Base-by-base conservation (phyloP, 2,113 vertebrate species). In the Alaudala cheleensis region DNA sequence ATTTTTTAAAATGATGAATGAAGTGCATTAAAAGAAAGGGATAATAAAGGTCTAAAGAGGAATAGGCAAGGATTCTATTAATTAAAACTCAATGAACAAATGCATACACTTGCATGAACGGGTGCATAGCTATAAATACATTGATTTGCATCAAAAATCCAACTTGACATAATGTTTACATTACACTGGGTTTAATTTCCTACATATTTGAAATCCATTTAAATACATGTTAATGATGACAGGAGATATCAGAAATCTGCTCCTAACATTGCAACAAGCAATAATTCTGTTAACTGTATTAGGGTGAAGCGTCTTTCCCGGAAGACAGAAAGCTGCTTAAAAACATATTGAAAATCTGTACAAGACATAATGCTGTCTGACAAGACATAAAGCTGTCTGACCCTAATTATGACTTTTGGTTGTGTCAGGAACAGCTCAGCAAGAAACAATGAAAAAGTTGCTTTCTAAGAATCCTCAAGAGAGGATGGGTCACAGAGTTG, bases 1-100 rank as follows among this genome's bases (percentile, higher is more conserved):
- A 97, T 98, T 98, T 97, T 97, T 97, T 96, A 97, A 98, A 97
- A 82, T 97, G 97, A 98, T 97, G 90, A 98, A 98, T 98, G 97
- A 96, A 96, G 74, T 87, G 69, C 92, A 66, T 96, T 89, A 94
- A 77, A 94, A 95, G 65, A 95, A 96, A 92, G 64, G 51, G 74
- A 93, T 93, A 92, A 86, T 94, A 94, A 83, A 88, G 76, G 64
- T 89, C 87, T 91, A 94, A 94, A 26, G 82, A 97, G 92, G 88
- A 90, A 97, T 86, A 74, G 91, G 88, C 66, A 96, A 93, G 81
- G 76, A 94, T 67, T 94, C 57, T 64, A 85, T 92, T 90, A 79
- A 96, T 96, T 96, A 96, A 96, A 86, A 80, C 22, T 81, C 39
- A 8, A 74, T 78, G 80, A 90, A 94, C 40, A 81, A 60, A 83